Evolutionary conservation across 2,888 invertebrate genomes (phyloP), one percentile per base, ranked within the genome.

Genomic region (Eupithecia subumbrata): DNA sequence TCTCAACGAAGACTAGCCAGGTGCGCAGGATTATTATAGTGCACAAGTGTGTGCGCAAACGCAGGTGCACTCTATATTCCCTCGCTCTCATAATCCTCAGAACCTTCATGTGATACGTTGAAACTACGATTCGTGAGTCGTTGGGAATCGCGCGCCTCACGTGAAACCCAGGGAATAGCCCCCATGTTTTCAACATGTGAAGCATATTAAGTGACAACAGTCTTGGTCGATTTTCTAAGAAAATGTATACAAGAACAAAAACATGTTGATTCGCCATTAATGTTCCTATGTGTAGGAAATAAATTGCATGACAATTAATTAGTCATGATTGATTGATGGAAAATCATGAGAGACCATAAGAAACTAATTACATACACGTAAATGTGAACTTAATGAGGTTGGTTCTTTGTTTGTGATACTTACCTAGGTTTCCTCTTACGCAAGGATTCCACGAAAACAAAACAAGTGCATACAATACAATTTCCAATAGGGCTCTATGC

Each of bases 321-420:
- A 40, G 40, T 22, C 25, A 22, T 52, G 64, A 34, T 67, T 72
- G 72, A 67, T 37, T 40, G 52, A 72, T 67, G 52, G 52, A 72
- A 48, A 67, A 72, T 40, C 14, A 72, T 67, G 40, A 52, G 52
- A n/a, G 18, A 18, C 30, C 43, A 66, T 67, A 67, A 67, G 40
- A 67, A 67, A 40, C n/a, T n/a, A 67, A 67, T 67, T 64, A 34
- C 64, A 16, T 34, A 56, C 34, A 34, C 34, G 64, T 64, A 34
- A 16, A 64, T 64, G 34, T 64, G 34, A 64, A 64, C 4, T 22
- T 64, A 64, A 64, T 64, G 34, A 34, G 34, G 22, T 30, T 63
- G 71, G 45, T 48, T 64, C 63, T 69, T 34, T 40, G 63, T 71
- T 71, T 63, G 63, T 30, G 14, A 11, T 56, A 60, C 60, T 60